These are phyloP conservation scores for Invenusta paracnida DNA, from an alignment of 2,888 invertebrate genomes.

Conservation along the genomic window DNA sequence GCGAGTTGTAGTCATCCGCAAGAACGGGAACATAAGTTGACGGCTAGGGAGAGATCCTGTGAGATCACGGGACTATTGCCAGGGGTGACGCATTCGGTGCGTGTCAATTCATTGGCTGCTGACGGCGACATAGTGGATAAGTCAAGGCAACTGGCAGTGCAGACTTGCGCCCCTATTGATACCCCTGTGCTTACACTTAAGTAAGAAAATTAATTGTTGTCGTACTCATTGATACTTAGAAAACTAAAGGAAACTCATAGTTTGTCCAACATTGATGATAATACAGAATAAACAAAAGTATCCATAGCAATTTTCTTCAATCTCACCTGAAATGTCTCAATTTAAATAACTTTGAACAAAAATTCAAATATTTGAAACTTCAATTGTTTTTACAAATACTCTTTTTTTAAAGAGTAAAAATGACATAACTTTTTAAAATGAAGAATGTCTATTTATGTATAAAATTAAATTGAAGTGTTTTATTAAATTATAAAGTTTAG, in stretches of 20 bases:
- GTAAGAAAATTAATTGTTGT: background rate
- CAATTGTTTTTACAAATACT: too few species aligned
- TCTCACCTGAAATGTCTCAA: too few species aligned
- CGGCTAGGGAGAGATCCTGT: slow-evolving; percentile 55
- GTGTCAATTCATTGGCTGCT: slow-evolving; percentile 50
- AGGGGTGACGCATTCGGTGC: slow-evolving; percentile 58
- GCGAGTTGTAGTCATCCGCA: slow-evolving; percentile 59
- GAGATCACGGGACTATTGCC: slow-evolving; percentile 59
- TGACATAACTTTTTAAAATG: too few species aligned
- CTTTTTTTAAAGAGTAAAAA: too few species aligned
- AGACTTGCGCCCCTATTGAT: slow-evolving; percentile 59
- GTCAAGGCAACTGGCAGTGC: slow-evolving; percentile 56
- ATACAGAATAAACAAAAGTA: too few species aligned
- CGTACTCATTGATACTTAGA: background rate
- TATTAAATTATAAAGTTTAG: too few species aligned
- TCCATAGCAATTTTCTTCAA: too few species aligned
- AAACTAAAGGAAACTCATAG: background rate
- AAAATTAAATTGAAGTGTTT: too few species aligned
- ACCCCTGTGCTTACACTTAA: slow-evolving; percentile 53
- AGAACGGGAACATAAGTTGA: slow-evolving; percentile 56
- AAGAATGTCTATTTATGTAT: too few species aligned
- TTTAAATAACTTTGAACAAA: too few species aligned
- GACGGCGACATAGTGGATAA: slow-evolving; percentile 54
- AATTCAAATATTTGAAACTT: too few species aligned
- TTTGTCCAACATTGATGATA: background rate